A percentile compares a stretch with the other conserved stretches of the same genome.
Conservation (phyloP, 2,888 invertebrate genomes). For the Tuta absoluta region DNA sequence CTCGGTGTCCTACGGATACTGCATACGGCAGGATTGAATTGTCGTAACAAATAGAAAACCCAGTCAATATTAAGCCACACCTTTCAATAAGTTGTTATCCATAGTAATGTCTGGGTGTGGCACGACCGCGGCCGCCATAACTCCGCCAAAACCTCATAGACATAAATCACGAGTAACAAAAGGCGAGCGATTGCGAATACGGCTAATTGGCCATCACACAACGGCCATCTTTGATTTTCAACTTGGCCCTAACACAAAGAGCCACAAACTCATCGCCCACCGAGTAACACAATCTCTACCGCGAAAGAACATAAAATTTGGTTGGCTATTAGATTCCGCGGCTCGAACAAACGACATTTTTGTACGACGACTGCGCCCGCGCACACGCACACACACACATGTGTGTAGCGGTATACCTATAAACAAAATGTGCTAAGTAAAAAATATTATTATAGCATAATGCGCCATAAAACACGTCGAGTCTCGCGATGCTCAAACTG, state of each 20-base stretch:
- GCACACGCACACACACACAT: conserved; percentile 44
- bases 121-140: conserved; percentile 36
- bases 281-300: conserved; percentile 69
- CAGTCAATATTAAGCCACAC: background rate
- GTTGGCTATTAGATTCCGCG: conserved; percentile 65
- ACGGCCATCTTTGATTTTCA: conserved; percentile 42
- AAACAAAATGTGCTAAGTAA: conserved; percentile 79
- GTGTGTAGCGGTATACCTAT: conserved; percentile 43
- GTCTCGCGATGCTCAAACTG: conserved; percentile 65
- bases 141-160: conserved; percentile 43
- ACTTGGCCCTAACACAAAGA: conserved; percentile 41
- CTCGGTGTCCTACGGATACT: background rate
- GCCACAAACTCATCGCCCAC: conserved; percentile 53
- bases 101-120: background rate
- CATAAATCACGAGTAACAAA: conserved; percentile 75
- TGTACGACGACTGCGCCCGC: conserved; percentile 51
- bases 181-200: conserved; percentile 55
- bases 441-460: conserved; percentile 79
- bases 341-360: conserved; percentile 65
- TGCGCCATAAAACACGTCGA: conserved; percentile 76
- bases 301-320: conserved; percentile 72
- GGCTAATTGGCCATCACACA: conserved; percentile 49
- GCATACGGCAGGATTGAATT: background rate
- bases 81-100: background rate
- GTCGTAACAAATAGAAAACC: background rate